These are phyloP conservation scores for Eleginops maclovinus DNA, from an alignment of 2,113 vertebrate genomes.

Conservation along the genomic window DNA sequence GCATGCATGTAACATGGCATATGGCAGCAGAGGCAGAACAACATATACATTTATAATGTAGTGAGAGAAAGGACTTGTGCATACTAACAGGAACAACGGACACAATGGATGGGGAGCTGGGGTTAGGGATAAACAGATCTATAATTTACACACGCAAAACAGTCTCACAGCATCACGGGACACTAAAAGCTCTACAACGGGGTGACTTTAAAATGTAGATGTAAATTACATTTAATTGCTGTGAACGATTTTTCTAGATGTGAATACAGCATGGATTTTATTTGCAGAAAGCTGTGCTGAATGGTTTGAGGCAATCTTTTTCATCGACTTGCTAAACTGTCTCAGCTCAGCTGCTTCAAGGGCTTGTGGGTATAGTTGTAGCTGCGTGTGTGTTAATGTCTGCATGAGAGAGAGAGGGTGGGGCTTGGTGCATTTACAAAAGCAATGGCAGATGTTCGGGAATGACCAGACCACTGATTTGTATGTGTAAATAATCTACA, in stretches of 20 bases:
- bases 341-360: conserved; percentile 50
- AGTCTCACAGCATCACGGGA: not conserved
- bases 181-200: conserved; percentile 20
- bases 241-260: conserved; percentile 21
- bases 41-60: not conserved
- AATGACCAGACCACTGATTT: not conserved
- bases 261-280: conserved; percentile 53
- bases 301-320: conserved; percentile 56
- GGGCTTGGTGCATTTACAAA: not conserved
- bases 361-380: conserved; percentile 38
- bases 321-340: conserved; percentile 61
- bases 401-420: not conserved
- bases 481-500: conserved; percentile 22
- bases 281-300: conserved; percentile 56
- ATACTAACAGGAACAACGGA: not conserved
- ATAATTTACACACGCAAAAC: conserved; percentile 16
- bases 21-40: not conserved
- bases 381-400: conserved; percentile 10
- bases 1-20: not conserved
- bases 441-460: not conserved
- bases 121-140: conserved; percentile 23
- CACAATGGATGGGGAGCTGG: not conserved
- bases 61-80: not conserved
- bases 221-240: conserved; percentile 41
- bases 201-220: conserved; percentile 27